Base-by-base conservation (phyloP, 1,140 invertebrate species). In the Euura saliciscinereae region DNA sequence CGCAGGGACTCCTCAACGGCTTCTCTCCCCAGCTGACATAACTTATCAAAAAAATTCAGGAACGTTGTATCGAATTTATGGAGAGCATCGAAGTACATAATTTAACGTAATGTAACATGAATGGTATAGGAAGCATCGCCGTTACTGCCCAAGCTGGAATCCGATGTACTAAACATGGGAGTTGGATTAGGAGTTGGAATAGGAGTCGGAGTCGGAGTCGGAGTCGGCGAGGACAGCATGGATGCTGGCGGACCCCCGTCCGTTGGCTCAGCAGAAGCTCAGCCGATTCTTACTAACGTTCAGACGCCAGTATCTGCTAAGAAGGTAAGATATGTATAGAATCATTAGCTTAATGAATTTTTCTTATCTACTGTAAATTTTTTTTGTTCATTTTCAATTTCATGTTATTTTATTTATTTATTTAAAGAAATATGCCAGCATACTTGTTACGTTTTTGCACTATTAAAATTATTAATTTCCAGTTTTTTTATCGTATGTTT, bases 171-270 rank as follows among this genome's bases (percentile, higher is more conserved):
- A 79, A 80, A 82, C 80, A 84, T 87, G 78, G 83, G 82, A 83
- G 73, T 82, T 75, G 82, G 84, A 83, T 81, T 85, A 90, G 83
- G 82, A 83, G 73, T 82, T 75, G 82, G 84, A 83, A 80, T 85
- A 28, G 28, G 28, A 28, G 28, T 28, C 28, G 90, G 90, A 91
- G 80, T 89, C 79, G 83, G 85, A 76, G 78, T 80, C 78, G 77
- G 80, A 81, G 83, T 87, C 76, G 82, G 87, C 79, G 85, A 88
- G 72, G 84, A 87, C 81, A 88, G 85, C 80, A 87, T 88, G 86
- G 85, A 87, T 78, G 83, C 84, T 83, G 92, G 92, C 69, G 92
- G 90, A 76, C 93, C 92, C 77, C 93, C 92, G 45, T 94, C 93
- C 59, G 90, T 94, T 42, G 92, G 91, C 77, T 94, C 94, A 44